Conservation (phyloP, 2,888 invertebrate genomes). For the Caradrina clavipalpis region DNA sequence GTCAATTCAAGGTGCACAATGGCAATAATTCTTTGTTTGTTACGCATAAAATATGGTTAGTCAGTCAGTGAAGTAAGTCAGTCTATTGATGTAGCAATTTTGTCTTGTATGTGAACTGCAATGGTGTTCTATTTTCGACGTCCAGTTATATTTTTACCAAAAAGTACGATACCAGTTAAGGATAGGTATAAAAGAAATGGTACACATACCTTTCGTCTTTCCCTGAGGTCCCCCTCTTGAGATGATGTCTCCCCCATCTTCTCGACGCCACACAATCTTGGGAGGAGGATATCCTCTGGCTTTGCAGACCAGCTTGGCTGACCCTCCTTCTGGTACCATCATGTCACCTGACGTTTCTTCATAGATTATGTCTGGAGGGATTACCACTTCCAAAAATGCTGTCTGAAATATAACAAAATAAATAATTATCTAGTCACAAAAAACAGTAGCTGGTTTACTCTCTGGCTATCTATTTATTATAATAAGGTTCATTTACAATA, state of each 20-base stretch:
- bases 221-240: constrained; percentile 93
- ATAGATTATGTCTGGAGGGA: constrained; percentile 97
- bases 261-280: constrained; percentile 96
- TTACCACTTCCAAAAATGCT: constrained; percentile 97
- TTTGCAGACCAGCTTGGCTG: constrained; percentile 96
- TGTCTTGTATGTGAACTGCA: not conserved
- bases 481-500: not conserved
- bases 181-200: not conserved
- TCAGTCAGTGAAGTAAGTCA: not conserved
- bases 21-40: not conserved
- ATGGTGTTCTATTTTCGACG: too few species aligned
- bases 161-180: too few species aligned
- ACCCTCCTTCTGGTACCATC: constrained; percentile 98
- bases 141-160: too few species aligned
- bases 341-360: constrained; percentile 98
- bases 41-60: not conserved
- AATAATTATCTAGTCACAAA: not conserved
- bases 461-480: not conserved
- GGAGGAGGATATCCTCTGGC: constrained; percentile 96
- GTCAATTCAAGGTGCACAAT: constrained; percentile 7
- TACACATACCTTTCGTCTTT: constrained; percentile 93
- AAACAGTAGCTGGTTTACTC: not conserved
- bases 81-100: not conserved
- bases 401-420: constrained; percentile 89
- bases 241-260: constrained; percentile 96